Evolutionary conservation across 1,140 invertebrate genomes (phyloP).

Genomic region (Macrosteles quadrilineatus): DNA sequence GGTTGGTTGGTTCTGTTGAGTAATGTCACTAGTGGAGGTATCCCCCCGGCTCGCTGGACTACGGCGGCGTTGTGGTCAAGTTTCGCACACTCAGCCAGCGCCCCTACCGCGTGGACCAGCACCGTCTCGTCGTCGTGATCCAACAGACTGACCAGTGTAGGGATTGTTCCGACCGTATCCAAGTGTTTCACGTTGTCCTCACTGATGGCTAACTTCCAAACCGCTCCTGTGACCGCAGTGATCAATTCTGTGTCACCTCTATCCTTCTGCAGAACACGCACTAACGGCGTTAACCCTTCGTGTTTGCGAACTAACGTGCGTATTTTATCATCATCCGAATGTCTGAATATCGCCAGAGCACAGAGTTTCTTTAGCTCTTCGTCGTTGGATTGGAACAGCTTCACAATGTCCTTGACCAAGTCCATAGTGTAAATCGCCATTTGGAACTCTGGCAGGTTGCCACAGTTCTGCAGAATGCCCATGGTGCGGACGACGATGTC

Average conservation of each 20-base stretch:
- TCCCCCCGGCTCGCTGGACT: constrained; percentile 66
- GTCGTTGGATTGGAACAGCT: constrained; percentile 68
- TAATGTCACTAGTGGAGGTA: constrained; percentile 72
- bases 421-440: constrained; percentile 83
- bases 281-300: constrained; percentile 80
- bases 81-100: constrained; percentile 83
- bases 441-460: constrained; percentile 67
- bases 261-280: constrained; percentile 68
- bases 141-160: constrained; percentile 70
- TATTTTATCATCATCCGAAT: constrained; percentile 78
- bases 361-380: constrained; percentile 72
- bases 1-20: constrained; percentile 74
- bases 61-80: constrained; percentile 61
- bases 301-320: constrained; percentile 78
- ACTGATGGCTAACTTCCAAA: constrained; percentile 89
- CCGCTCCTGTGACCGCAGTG: constrained; percentile 84
- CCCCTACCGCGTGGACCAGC: constrained; percentile 86
- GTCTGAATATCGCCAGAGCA: constrained; percentile 86
- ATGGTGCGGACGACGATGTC: constrained; percentile 83
- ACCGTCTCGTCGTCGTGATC: constrained; percentile 75
- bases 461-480: constrained; percentile 78
- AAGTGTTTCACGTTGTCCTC: constrained; percentile 77
- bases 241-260: constrained; percentile 72
- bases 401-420: constrained; percentile 83
- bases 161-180: constrained; percentile 65